Evolutionary conservation across 2,113 vertebrate species (phyloP).

Genomic region (Lagopus muta): DNA sequence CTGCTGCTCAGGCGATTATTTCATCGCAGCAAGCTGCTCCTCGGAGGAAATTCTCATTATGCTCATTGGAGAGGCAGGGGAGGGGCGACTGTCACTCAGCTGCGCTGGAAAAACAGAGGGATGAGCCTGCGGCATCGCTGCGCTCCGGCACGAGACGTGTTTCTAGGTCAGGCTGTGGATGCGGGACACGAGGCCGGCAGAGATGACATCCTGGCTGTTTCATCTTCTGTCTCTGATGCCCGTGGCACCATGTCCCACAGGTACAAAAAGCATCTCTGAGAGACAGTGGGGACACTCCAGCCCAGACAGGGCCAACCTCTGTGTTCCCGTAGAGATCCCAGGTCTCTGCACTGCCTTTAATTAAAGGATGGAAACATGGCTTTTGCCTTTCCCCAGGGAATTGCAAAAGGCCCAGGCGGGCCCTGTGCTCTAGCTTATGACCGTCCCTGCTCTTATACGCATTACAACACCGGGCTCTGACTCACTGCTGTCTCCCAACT

Average conservation of each 20-base stretch:
- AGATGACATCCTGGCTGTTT: slow-evolving; percentile 49
- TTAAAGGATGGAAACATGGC: slow-evolving; percentile 37
- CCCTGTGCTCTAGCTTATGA: slow-evolving; percentile 6
- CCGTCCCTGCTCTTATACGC: slow-evolving; percentile 47
- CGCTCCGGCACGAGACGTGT: slow-evolving; percentile 47
- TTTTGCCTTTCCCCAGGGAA: slow-evolving; percentile 26
- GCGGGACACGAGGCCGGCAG: slow-evolving; percentile 23
- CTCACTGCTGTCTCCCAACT: slow-evolving; percentile 22
- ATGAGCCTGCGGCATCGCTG: slow-evolving; percentile 67
- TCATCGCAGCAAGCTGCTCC: slow-evolving; percentile 69
- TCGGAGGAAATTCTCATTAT: slow-evolving; percentile 65
- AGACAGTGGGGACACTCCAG: rapidly evolving
- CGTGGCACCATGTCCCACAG: rapidly evolving
- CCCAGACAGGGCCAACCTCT: not conserved
- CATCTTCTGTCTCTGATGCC: slow-evolving; percentile 42
- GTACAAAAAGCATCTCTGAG: not conserved
- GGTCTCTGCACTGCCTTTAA: slow-evolving; percentile 32
- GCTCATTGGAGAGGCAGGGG: slow-evolving; percentile 50
- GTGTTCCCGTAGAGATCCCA: not conserved
- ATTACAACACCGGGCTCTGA: slow-evolving; percentile 50
- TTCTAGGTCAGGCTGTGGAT: slow-evolving; percentile 72
- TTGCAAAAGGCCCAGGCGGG: slow-evolving; percentile 67
- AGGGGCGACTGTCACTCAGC: slow-evolving; percentile 67
- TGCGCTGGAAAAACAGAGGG: slow-evolving; percentile 56
- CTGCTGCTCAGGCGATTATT: slow-evolving; percentile 66